Percentiles rank a stretch among this genome's conserved stretches.
These are phyloP conservation scores for Asarcornis scutulata DNA, from an alignment of 2,113 vertebrate genomes.

Conservation along the genomic window DNA sequence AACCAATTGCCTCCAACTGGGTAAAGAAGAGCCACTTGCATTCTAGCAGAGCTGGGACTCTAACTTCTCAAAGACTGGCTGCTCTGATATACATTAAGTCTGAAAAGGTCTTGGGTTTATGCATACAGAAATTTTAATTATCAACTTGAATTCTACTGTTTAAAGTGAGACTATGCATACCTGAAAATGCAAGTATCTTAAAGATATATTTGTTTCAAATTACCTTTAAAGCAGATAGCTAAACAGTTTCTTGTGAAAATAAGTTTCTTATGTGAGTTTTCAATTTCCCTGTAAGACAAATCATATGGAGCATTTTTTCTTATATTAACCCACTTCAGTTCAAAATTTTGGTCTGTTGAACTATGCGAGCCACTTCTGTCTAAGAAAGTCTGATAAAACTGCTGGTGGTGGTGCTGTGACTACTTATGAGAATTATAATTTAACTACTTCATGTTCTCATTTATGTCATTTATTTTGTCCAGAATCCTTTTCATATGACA, in stretches of 20 bases:
- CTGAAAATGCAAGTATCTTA: not conserved
- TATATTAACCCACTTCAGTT: not conserved
- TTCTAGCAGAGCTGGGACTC: not conserved
- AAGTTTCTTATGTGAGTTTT: not conserved
- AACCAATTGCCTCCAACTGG: not conserved
- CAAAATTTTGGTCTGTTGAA: not conserved
- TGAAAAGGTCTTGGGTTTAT: not conserved
- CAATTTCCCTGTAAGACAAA: not conserved
- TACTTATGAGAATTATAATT: not conserved
- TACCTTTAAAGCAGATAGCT: not conserved
- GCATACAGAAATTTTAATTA: not conserved
- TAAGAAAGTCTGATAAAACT: not conserved
- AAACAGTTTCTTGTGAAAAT: not conserved
- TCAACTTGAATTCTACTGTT: not conserved
- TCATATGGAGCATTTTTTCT: not conserved
- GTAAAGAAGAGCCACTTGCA: not conserved
- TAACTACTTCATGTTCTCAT: not conserved
- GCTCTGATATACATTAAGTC: not conserved
- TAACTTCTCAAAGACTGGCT: not conserved
- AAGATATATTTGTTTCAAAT: not conserved
- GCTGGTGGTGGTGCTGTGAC: not conserved
- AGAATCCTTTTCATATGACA: not conserved
- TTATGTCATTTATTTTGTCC: not conserved
- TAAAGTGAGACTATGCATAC: not conserved
- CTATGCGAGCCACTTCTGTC: not conserved